A percentile compares a stretch with the other conserved stretches of the same genome.
Conservation (phyloP, 2,113 vertebrate genomes). For the Grallaria varia region DNA sequence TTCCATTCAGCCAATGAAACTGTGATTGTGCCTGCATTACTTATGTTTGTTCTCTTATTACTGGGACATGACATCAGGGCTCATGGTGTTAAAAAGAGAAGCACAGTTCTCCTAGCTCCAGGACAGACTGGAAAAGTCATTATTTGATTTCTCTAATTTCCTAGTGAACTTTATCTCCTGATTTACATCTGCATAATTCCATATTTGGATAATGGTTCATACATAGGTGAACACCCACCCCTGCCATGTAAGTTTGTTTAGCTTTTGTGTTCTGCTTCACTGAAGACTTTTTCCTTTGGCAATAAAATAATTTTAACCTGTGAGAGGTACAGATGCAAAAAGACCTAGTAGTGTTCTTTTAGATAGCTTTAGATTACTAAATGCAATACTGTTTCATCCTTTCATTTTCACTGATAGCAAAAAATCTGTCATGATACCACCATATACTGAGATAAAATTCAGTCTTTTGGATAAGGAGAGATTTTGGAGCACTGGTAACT, state of each 20-base stretch:
- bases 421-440: neutral
- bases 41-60: neutral
- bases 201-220: neutral
- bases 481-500: neutral
- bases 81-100: neutral
- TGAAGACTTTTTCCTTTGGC: neutral
- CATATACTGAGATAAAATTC: neutral
- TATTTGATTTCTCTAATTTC: neutral
- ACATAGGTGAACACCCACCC: neutral
- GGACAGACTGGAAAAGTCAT: neutral
- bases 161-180: neutral
- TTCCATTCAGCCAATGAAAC: neutral
- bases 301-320: neutral
- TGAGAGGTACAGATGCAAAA: neutral
- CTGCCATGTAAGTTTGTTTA: neutral
- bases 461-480: neutral
- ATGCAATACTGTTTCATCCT: neutral
- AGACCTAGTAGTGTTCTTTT: neutral
- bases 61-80: neutral
- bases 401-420: neutral
- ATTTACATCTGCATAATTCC: neutral
- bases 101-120: neutral
- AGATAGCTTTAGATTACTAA: neutral
- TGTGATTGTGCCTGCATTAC: neutral
- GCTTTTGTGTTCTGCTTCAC: neutral